Conservation (phyloP, 2,113 vertebrate genomes). For the Telmatochromis sp. region DNA sequence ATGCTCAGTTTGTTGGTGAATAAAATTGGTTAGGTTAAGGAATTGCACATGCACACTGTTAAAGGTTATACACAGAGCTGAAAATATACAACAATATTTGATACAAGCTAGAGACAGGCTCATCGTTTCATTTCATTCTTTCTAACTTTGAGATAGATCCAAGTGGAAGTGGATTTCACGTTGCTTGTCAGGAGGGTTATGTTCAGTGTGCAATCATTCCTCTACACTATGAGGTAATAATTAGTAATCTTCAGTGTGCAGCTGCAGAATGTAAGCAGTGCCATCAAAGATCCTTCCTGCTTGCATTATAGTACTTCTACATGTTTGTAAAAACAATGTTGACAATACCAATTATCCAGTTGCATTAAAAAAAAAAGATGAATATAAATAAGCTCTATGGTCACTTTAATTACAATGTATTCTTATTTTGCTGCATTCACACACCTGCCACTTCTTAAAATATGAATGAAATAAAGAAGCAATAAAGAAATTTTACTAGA, state of each 20-base stretch:
- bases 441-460: not conserved
- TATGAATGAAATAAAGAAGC: not conserved
- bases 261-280: constrained; percentile 10
- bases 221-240: constrained; percentile 31
- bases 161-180: constrained; percentile 26
- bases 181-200: constrained; percentile 8
- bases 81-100: not conserved
- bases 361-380: not conserved
- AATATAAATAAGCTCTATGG: not conserved
- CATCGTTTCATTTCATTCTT: not conserved
- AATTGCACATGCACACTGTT: not conserved
- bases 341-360: not conserved
- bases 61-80: not conserved
- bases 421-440: not conserved
- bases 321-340: not conserved
- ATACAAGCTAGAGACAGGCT: not conserved
- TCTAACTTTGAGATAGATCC: not conserved
- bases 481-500: constrained; percentile 20
- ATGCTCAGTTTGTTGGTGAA: not conserved
- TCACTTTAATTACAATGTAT: not conserved
- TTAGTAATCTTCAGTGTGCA: constrained; percentile 42
- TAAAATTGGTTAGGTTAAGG: not conserved
- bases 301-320: not conserved
- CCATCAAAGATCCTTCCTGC: not conserved
- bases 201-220: constrained; percentile 33